Evolutionary conservation across 2,888 invertebrate genomes (phyloP).

Genomic region (Noctua comes): DNA sequence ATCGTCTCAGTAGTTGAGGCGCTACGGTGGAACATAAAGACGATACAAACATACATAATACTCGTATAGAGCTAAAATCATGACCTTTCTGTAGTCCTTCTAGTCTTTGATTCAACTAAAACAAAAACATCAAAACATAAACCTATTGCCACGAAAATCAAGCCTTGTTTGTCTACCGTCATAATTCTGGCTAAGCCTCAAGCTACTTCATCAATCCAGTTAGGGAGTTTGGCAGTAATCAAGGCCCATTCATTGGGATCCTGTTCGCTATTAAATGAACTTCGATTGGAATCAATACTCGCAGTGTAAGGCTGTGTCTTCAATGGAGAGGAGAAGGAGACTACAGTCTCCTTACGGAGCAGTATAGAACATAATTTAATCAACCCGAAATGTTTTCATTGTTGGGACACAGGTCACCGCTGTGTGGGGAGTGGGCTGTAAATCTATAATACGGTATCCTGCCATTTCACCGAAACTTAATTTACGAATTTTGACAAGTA

Average conservation of each 20-base stretch:
- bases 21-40: too few species aligned
- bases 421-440: too few species aligned
- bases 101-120: not conserved
- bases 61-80: too few species aligned
- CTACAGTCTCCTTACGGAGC: not conserved
- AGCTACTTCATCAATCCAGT: constrained; percentile 26
- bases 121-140: not conserved
- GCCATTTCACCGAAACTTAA: too few species aligned
- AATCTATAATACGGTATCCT: too few species aligned
- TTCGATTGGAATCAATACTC: constrained; percentile 30
- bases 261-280: not conserved
- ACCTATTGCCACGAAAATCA: not conserved
- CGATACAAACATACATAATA: too few species aligned
- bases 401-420: too few species aligned
- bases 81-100: not conserved
- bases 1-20: too few species aligned
- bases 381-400: too few species aligned
- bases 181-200: not conserved
- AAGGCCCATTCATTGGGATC: constrained; percentile 42
- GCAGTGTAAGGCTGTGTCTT: not conserved
- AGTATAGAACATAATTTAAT: not conserved
- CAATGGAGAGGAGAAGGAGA: not conserved
- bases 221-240: constrained; percentile 26
- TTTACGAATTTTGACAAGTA: too few species aligned
- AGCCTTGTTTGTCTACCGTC: constrained; percentile 1